phyloP scores from a whole-genome alignment of 2,113 vertebrate genomes.

The Rousettus leschenaultii region DNA sequence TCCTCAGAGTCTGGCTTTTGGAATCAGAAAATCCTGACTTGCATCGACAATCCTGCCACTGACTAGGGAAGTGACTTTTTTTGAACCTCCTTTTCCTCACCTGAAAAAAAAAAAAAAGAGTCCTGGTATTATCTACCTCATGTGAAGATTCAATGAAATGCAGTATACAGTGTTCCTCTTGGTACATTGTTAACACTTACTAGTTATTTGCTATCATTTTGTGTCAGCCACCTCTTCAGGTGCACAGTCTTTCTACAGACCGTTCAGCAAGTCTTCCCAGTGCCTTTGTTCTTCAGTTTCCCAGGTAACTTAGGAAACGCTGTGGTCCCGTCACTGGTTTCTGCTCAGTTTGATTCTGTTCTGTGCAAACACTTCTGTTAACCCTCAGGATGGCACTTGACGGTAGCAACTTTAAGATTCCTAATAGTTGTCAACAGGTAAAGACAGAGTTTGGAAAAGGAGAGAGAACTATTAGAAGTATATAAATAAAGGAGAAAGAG shows the following conservation, averaged over 20 bases:
- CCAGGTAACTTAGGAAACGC: background rate
- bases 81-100: background rate
- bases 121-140: background rate
- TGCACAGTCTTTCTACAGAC: background rate
- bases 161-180: accelerated
- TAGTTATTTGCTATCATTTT: background rate
- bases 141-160: background rate
- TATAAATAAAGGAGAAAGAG: background rate
- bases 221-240: accelerated
- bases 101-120: background rate
- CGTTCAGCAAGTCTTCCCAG: background rate
- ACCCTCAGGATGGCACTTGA: background rate
- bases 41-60: background rate
- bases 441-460: background rate
- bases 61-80: background rate
- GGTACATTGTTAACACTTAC: accelerated
- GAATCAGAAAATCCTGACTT: background rate
- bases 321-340: background rate
- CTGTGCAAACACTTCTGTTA: background rate
- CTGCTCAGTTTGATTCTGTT: background rate
- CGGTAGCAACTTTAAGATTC: background rate
- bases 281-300: background rate
- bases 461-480: background rate
- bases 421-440: background rate
- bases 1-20: background rate